Percentiles rank a stretch among this genome's conserved stretches.
phyloP scores from a whole-genome alignment of 2,797 vertebrate species.

The Peromyscus melanophrys region DNA sequence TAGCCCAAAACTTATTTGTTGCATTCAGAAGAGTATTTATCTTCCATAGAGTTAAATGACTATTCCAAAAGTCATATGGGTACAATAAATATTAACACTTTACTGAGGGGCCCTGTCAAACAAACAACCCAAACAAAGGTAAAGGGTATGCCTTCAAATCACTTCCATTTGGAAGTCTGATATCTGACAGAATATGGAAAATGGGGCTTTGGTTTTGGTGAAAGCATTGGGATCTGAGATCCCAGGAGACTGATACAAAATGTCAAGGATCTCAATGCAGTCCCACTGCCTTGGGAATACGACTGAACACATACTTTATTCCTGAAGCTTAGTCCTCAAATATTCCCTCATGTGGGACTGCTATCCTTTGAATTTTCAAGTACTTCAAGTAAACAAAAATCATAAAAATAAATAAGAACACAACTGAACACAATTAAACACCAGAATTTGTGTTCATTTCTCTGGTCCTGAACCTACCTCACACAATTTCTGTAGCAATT shows the following conservation, averaged over 20 bases:
- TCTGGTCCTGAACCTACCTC: slow-evolving; percentile 90
- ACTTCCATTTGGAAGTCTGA: slow-evolving; percentile 25
- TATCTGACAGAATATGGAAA: background rate
- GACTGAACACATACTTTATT: slow-evolving; percentile 70
- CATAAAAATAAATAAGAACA: slow-evolving; percentile 78
- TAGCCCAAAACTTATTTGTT: background rate
- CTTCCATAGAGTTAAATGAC: background rate
- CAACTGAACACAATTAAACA: slow-evolving; percentile 70
- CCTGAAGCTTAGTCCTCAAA: slow-evolving; percentile 67
- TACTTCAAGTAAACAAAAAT: slow-evolving; percentile 72
- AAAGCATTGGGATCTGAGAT: slow-evolving; percentile 16
- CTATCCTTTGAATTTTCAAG: slow-evolving; percentile 71
- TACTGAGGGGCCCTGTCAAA: slow-evolving; percentile 1
- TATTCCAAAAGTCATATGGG: slow-evolving; percentile 57
- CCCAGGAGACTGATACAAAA: background rate
- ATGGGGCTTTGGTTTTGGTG: slow-evolving; percentile 66
- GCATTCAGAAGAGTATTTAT: background rate
- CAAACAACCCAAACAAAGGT: slow-evolving; percentile 33
- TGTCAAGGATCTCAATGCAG: background rate
- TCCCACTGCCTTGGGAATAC: background rate
- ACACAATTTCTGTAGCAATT: slow-evolving; percentile 95
- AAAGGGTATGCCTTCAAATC: slow-evolving; percentile 16
- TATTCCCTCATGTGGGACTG: slow-evolving; percentile 4
- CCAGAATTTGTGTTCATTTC: slow-evolving; percentile 65
- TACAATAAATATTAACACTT: slow-evolving; percentile 45